These are phyloP conservation scores for Leuctra nigra DNA, from an alignment of 2,888 invertebrate genomes.

Conservation along the genomic window DNA sequence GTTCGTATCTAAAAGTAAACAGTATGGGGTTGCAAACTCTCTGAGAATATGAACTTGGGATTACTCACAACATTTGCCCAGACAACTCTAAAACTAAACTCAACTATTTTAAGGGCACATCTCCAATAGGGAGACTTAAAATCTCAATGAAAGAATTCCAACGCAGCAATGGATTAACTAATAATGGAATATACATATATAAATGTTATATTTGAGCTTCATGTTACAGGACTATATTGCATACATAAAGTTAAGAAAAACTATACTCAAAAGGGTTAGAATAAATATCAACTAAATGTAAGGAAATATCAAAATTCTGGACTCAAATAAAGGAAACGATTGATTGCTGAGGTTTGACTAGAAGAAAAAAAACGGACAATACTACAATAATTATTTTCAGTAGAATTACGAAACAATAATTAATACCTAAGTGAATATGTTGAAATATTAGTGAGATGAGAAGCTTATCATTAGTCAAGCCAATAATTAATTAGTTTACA, in stretches of 20 bases:
- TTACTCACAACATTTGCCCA: neutral
- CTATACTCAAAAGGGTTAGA: neutral
- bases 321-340: neutral
- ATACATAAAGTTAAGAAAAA: neutral
- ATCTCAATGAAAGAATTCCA: neutral
- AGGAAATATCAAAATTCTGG: neutral
- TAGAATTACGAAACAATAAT: neutral
- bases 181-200: neutral
- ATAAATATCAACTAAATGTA: conserved; percentile 1
- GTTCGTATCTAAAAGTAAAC: no score
- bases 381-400: conserved; percentile 14
- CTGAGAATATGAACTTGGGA: no score
- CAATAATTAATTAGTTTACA: neutral
- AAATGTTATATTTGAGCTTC: conserved; percentile 18
- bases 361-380: conserved; percentile 18
- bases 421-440: neutral
- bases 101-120: conserved; percentile 10
- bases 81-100: neutral
- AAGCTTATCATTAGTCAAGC: neutral
- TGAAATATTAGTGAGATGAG: neutral
- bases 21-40: no score
- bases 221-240: conserved; percentile 2
- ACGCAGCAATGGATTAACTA: neutral
- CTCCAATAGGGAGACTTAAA: conserved; percentile 1
- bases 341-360: conserved; percentile 13